Evolutionary conservation across 1,140 invertebrate genomes (phyloP).

Genomic region (Octopus bimaculoides): DNA sequence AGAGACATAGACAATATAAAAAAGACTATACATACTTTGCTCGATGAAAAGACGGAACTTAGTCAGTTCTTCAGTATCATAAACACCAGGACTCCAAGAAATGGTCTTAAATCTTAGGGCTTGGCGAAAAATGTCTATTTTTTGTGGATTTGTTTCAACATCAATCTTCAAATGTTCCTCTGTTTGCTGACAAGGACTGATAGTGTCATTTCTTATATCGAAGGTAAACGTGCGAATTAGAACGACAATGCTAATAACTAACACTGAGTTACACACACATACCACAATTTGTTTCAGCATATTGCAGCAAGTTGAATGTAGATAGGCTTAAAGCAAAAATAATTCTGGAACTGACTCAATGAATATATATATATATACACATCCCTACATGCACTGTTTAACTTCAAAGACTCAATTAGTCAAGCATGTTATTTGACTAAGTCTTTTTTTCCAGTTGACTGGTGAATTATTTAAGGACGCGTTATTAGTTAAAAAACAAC

Average conservation of each 20-base stretch:
- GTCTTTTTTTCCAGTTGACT: no score
- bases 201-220: constrained; percentile 21
- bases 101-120: constrained; percentile 40
- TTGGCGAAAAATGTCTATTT: constrained; percentile 32
- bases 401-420: no score
- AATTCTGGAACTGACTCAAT: no score
- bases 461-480: no score
- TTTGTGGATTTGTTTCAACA: constrained; percentile 21
- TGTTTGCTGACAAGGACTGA: constrained; percentile 26
- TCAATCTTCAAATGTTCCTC: constrained; percentile 38
- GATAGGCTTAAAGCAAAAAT: no score
- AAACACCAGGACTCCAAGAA: constrained; percentile 25
- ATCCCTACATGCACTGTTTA: no score
- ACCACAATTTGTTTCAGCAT: no score
- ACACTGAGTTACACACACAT: no score
- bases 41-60: constrained; percentile 35
- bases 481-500: no score
- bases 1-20: background rate
- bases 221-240: constrained; percentile 37
- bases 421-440: no score
- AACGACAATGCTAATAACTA: constrained; percentile 18
- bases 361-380: no score
- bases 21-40: constrained; percentile 22
- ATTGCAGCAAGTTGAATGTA: no score
- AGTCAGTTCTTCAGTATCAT: constrained; percentile 31